Base-by-base conservation (phyloP, 2,888 invertebrate genomes). In the Volucella inflata region DNA sequence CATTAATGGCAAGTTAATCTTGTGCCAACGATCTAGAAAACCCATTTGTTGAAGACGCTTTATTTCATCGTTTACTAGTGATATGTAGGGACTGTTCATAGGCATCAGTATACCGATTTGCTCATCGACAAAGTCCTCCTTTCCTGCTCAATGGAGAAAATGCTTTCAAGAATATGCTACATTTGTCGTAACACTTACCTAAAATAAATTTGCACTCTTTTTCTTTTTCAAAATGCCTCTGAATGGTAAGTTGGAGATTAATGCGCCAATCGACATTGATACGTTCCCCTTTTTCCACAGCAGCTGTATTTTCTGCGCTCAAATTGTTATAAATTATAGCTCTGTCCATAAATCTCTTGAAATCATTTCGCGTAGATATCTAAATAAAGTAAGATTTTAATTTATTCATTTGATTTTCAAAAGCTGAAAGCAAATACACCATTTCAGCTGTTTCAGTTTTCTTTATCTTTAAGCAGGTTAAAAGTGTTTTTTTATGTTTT, bases 261-360 rank as follows among this genome's bases (percentile, higher is more conserved):
- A 96, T 94, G 89, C 95, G 95, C 96, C 97, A 97, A 89, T 97
- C 97, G 62, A 98, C 94, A 80, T 95, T 94, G 10, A 95, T 95
- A 89, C 97, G 96, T 2, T 94, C 93, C 0, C 95, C 94, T 0
- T 91, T 90, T 67, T 95, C 94, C 0, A 97, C 95, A 0, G 94
- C 93, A 1, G 93, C 90, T 3, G 97, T 91, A 90, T 91, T 92
- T 76, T 92, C 90, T 0, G 91, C 89, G 1, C 93, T 91, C 0
- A 92, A 90, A 59, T 93, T 89, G 36, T 93, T 93, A 87, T 94
- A 93, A 16, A 93, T 90, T 10, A 92, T 91, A 0, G 95, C 95
- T 0, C 94, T 93, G 55, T 94, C 93, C 77, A 95, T 92, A 21
- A 96, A 91, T 8, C 92, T 87, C 38, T 89, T 89, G 12, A 90